These are phyloP conservation scores for Actinia tenebrosa DNA, from an alignment of 64 coral and sea anemone genomes.

Conservation along the genomic window DNA sequence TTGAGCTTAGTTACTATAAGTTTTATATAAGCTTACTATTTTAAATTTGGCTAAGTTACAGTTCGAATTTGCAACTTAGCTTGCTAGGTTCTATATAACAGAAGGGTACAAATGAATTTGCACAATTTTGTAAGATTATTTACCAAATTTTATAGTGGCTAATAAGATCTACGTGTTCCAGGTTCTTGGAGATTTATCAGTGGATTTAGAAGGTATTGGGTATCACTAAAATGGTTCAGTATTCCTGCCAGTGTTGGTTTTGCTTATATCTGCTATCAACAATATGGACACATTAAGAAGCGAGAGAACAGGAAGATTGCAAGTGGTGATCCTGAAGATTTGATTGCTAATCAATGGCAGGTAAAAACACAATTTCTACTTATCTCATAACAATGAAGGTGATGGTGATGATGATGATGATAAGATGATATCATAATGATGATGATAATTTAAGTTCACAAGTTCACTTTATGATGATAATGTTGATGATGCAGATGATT, in stretches of 20 bases:
- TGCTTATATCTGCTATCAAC: conserved; percentile 85
- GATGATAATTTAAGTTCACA: no score
- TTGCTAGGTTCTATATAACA: no score
- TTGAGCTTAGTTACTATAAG: no score
- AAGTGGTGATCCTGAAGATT: conserved; percentile 2
- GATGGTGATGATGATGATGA: neutral
- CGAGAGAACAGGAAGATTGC: conserved; percentile 56
- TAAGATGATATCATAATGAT: no score
- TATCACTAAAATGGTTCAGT: conserved; percentile 76
- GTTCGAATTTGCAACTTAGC: no score
- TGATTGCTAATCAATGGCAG: conserved; percentile 56
- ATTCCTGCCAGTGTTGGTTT: conserved; percentile 92
- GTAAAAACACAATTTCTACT: conserved; percentile 3
- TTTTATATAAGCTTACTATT: no score
- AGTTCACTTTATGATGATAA: no score
- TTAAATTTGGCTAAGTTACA: no score
- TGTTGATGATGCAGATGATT: no score
- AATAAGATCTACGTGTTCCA: neutral
- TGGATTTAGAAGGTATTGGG: conserved; percentile 53
- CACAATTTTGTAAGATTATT: no score
- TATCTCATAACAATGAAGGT: neutral
- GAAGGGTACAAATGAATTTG: no score
- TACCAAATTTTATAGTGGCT: no score
- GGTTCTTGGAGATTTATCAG: conserved; percentile 3
- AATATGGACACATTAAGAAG: conserved; percentile 68